phyloP scores from a whole-genome alignment of 2,888 invertebrate species.

The Rhyacophila evoluta region DNA sequence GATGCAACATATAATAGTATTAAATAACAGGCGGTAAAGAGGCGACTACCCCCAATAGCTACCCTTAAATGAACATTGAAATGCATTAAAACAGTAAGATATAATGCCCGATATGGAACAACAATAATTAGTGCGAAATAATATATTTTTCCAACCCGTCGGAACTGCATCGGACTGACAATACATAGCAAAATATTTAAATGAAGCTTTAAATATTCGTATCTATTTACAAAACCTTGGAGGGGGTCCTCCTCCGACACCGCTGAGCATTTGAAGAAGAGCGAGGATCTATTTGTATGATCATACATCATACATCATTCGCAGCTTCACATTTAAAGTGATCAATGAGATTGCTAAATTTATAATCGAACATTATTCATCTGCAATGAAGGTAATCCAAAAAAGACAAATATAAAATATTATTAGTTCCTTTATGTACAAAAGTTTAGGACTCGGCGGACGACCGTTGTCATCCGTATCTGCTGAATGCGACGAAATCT shows the following conservation, averaged over 20 bases:
- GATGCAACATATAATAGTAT: conserved; percentile 32
- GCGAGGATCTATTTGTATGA: neutral
- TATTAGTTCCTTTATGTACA: conserved; percentile 7
- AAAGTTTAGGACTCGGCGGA: neutral
- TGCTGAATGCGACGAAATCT: neutral
- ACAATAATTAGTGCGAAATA: neutral
- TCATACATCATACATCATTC: neutral
- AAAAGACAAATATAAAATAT: neutral
- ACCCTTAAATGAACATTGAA: conserved; percentile 27
- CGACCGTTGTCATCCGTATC: neutral
- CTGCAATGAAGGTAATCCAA: neutral
- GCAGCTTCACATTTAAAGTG: neutral
- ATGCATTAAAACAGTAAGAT: conserved; percentile 33
- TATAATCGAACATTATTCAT: neutral
- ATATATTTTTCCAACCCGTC: neutral
- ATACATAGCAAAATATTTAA: neutral
- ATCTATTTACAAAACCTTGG: neutral
- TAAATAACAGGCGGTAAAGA: conserved; percentile 38
- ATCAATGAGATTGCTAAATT: conserved; percentile 22
- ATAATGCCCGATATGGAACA: conserved; percentile 25
- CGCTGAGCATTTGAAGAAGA: neutral
- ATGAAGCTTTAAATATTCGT: neutral
- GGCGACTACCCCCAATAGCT: conserved; percentile 20
- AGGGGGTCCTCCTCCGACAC: neutral
- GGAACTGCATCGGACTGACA: neutral